Base-by-base conservation (phyloP, 2,888 invertebrate genomes). In the Drosophila anomelani region DNA sequence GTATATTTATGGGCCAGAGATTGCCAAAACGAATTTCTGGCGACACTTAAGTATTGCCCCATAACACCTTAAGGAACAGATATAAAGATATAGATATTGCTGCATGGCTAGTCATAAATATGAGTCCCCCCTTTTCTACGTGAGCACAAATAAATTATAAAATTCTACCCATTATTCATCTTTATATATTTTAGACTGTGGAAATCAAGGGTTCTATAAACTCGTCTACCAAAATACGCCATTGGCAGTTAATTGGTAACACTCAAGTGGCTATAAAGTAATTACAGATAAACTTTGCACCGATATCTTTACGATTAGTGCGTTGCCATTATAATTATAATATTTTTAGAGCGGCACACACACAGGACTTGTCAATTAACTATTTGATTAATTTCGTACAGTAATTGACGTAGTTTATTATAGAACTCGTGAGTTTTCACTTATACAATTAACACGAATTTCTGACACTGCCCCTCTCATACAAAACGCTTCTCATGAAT, bases 321-420 rank as follows among this genome's bases (percentile, higher is more conserved):
- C 49, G 34, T 46, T 15, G 46, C 34, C 36, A 44, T 44, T 38
- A 13, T 15, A 23, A 53, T 32, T 32, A 41, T 36, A 43, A 29
- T 13, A 55, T 44, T 53, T 53, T 23, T 20, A 44, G 15, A 15
- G 13, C 34, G 10, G 3, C 39, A 23, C 9, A 32, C 44, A 39
- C 17, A 20, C 34, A 41, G 41, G 29, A 57, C 39, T 38, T 57
- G 39, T 20, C 71, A 56, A 70, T 70, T 55, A 36, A 70, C 13
- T 36, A 32, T 38, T 68, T 57, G 47, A 61, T 51, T 71, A 20
- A 53, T 66, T 26, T 59, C 15, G 36, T 62, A 63, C 60, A 53
- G 62, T 62, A 81, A 85, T 81, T 73, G 85, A 82, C 82, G 82
- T 79, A 67, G 70, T 77, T 85, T 85, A 80, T 82, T 72, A 70